phyloP scores from a whole-genome alignment of 2,797 vertebrate genomes.

The Clarias platycephalus region DNA sequence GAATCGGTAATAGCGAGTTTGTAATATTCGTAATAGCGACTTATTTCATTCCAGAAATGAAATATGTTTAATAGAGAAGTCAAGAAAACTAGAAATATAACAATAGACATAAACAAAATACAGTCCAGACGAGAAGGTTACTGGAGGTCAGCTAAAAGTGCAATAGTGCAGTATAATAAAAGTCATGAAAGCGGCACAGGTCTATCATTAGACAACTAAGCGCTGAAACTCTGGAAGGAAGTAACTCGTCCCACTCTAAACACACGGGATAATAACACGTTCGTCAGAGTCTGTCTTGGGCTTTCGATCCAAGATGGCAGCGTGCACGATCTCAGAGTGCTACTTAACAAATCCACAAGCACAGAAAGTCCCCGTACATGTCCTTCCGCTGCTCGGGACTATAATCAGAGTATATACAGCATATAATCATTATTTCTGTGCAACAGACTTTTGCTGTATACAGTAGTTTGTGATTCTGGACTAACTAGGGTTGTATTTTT shows the following conservation, averaged over 20 bases:
- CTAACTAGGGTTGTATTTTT: background rate
- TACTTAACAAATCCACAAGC: background rate
- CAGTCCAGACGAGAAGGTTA: background rate
- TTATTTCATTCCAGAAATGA: too few species aligned
- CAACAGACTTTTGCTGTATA: too few species aligned
- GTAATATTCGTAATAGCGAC: background rate
- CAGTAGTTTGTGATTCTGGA: background rate
- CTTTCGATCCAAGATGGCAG: background rate
- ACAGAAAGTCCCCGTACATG: background rate
- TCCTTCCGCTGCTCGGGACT: background rate
- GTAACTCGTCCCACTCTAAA: conserved; percentile 2
- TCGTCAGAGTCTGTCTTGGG: background rate
- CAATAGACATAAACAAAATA: background rate
- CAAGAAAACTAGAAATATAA: background rate
- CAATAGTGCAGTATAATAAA: background rate
- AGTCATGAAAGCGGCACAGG: background rate
- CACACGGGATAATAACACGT: background rate
- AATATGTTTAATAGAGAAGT: background rate
- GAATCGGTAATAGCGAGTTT: background rate
- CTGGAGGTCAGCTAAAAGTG: background rate
- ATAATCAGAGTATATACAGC: background rate
- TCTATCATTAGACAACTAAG: conserved; percentile 7
- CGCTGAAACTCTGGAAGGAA: background rate
- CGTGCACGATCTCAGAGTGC: background rate
- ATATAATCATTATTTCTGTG: background rate